These are phyloP conservation scores for Scylla paramamosain DNA, from an alignment of 1,140 invertebrate species.

Conservation along the genomic window DNA sequence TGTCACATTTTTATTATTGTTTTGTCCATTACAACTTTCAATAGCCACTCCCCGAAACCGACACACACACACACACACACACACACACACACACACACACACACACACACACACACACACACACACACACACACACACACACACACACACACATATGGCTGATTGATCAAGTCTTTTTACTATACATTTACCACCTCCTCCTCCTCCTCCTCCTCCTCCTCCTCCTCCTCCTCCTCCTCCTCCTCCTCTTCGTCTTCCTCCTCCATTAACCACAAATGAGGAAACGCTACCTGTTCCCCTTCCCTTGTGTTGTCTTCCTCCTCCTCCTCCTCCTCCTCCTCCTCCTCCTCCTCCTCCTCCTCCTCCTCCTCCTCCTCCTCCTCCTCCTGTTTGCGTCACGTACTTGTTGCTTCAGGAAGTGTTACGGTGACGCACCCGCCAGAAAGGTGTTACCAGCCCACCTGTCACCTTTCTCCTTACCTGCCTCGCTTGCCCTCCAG, in stretches of 20 bases:
- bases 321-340: background rate
- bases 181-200: background rate
- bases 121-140: conserved; percentile 20
- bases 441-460: background rate
- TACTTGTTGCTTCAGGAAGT: background rate
- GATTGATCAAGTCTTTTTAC: background rate
- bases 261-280: background rate
- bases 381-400: conserved; percentile 1
- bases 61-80: conserved; percentile 3
- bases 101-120: conserved; percentile 5
- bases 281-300: background rate
- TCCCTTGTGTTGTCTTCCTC: background rate
- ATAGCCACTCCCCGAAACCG: background rate
- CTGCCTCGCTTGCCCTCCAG: background rate
- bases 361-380: conserved; percentile 17
- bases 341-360: background rate
- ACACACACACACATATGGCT: conserved; percentile 22
- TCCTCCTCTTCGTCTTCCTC: background rate
- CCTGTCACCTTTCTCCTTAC: conserved; percentile 18
- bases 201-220: conserved; percentile 17
- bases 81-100: conserved; percentile 14
- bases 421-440: background rate
- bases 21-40: background rate
- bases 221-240: background rate
- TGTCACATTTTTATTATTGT: too few species aligned